A percentile compares a stretch with the other conserved stretches of the same genome.
Evolutionary conservation across 2,113 vertebrate species (phyloP).

Genomic region (Hippolais icterina): DNA sequence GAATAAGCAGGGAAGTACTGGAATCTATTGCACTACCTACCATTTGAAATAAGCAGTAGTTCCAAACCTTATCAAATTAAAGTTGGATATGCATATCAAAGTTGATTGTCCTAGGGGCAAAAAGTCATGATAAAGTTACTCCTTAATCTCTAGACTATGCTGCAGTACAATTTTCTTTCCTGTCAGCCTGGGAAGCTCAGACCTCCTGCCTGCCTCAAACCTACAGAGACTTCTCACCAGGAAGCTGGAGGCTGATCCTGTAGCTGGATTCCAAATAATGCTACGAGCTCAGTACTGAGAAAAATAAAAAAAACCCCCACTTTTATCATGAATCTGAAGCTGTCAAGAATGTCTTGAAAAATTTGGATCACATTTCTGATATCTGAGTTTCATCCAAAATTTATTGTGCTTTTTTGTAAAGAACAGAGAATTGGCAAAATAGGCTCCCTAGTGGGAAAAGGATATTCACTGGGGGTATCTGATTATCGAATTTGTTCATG

Average conservation of each 20-base stretch:
- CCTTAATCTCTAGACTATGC: not conserved
- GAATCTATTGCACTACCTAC: not conserved
- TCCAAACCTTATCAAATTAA: not conserved
- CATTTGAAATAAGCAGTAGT: not conserved
- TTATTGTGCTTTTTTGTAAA: not conserved
- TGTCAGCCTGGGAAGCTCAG: not conserved
- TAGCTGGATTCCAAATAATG: not conserved
- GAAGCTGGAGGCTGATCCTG: not conserved
- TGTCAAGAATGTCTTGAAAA: not conserved
- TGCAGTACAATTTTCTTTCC: not conserved
- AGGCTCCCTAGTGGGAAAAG: not conserved
- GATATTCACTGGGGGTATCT: not conserved
- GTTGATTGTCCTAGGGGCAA: not conserved
- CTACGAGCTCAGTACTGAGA: not conserved
- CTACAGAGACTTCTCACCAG: not conserved
- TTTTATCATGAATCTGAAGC: not conserved
- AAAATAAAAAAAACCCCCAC: not conserved
- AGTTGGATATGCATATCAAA: not conserved
- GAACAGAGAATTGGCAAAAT: not conserved
- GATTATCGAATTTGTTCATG: not conserved
- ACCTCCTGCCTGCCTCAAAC: not conserved
- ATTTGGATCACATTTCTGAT: not conserved
- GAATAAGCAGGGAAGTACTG: not conserved
- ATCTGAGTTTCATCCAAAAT: not conserved
- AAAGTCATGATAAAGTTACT: not conserved